Conservation (phyloP, 1,140 invertebrate genomes). For the Theocolax elegans region DNA sequence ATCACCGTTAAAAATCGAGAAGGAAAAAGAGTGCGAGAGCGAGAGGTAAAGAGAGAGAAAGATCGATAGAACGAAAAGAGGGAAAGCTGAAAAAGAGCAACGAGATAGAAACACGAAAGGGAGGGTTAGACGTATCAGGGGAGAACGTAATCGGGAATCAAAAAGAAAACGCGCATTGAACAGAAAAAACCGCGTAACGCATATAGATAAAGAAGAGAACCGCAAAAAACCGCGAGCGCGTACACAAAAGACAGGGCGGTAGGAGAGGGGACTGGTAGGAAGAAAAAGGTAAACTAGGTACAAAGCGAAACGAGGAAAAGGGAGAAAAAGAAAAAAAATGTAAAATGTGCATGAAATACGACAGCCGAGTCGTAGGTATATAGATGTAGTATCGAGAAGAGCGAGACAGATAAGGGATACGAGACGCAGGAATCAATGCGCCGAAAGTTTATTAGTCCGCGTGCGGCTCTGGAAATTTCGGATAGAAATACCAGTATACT, state of each 20-base stretch:
- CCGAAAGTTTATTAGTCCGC: too few relatives aligned
- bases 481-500: too few relatives aligned
- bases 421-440: background rate
- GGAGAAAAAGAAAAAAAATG: background rate
- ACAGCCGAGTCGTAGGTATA: background rate
- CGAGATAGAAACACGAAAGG: background rate
- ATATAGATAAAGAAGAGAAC: conserved; percentile 20
- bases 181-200: conserved; percentile 32
- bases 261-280: background rate
- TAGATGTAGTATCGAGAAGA: background rate
- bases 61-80: background rate
- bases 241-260: conserved; percentile 1
- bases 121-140: too few relatives aligned
- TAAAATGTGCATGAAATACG: conserved; percentile 7
- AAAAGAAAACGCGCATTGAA: conserved; percentile 38
- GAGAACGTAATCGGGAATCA: conserved; percentile 27
- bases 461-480: too few relatives aligned
- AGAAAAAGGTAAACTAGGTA: background rate
- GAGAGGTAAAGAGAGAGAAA: background rate
- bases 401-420: too few relatives aligned
- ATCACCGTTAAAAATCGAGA: background rate
- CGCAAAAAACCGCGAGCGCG: background rate
- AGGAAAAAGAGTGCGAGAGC: background rate
- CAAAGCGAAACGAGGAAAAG: background rate
- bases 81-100: too few relatives aligned